These are phyloP conservation scores for Chesias legatella DNA, from an alignment of 2,888 invertebrate species.

Conservation along the genomic window DNA sequence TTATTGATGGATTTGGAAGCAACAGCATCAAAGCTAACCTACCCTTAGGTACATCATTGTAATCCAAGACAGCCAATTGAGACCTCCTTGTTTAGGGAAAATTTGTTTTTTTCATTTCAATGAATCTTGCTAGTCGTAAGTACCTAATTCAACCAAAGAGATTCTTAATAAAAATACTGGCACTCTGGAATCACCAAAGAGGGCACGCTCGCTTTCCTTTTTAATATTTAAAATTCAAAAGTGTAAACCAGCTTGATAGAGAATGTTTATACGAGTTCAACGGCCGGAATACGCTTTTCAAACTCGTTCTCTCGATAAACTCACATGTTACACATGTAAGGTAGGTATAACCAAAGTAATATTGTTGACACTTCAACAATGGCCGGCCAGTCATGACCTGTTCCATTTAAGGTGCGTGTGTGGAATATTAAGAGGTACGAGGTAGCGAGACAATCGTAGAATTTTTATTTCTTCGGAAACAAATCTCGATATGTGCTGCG, in stretches of 20 bases:
- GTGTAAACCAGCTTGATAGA: conserved; percentile 55
- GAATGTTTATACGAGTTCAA: conserved; percentile 55
- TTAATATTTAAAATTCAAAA: conserved; percentile 27
- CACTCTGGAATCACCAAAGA: conserved; percentile 30
- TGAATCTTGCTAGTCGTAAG: no score
- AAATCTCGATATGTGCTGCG: conserved; percentile 1
- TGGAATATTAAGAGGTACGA: conserved; percentile 16
- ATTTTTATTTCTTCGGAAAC: conserved; percentile 11
- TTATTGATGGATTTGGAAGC: no score
- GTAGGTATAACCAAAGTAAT: conserved; percentile 27
- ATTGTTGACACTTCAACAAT: conserved; percentile 45
- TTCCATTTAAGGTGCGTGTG: conserved; percentile 39
- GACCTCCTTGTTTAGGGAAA: no score
- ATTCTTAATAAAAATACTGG: conserved; percentile 28
- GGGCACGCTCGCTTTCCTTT: conserved; percentile 27
- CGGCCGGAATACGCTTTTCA: conserved; percentile 68
- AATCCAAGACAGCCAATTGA: no score
- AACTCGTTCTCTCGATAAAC: conserved; percentile 65
- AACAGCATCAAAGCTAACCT: no score
- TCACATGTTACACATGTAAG: conserved; percentile 34
- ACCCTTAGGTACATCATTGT: no score
- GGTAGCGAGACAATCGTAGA: conserved; percentile 12
- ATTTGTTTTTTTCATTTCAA: no score
- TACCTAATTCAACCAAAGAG: no score
- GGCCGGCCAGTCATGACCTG: conserved; percentile 37